Percentiles rank a stretch among this genome's conserved stretches.
These are phyloP conservation scores for Cyaniris semiargus DNA, from an alignment of 2,888 invertebrate species.

Conservation along the genomic window DNA sequence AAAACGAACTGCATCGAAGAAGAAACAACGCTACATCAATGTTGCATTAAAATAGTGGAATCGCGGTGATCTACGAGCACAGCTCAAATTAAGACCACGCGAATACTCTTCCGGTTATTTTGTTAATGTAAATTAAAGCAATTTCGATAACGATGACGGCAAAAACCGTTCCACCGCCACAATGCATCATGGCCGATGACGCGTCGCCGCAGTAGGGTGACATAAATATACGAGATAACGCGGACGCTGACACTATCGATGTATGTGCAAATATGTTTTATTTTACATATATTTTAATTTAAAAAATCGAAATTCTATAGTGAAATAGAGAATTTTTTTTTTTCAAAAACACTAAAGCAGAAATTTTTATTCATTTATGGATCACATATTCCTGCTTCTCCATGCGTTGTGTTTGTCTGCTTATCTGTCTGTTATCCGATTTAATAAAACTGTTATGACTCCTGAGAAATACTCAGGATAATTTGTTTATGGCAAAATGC, in stretches of 20 bases:
- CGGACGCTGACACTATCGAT: conserved; percentile 34
- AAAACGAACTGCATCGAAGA: too few species aligned
- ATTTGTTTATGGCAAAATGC: too few species aligned
- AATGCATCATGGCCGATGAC: conserved; percentile 39
- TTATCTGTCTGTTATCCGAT: too few species aligned
- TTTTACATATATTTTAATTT: not conserved
- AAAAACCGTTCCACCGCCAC: conserved; percentile 35
- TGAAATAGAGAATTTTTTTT: not conserved
- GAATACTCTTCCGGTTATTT: not conserved
- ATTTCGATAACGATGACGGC: conserved; percentile 8
- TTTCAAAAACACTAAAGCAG: too few species aligned
- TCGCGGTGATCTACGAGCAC: not conserved
- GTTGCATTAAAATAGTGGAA: not conserved
- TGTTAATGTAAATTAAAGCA: conserved; percentile 11
- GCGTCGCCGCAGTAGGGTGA: conserved; percentile 34
- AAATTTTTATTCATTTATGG: too few species aligned
- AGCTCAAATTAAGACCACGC: not conserved
- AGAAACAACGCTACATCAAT: too few species aligned
- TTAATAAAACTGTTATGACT: too few species aligned
- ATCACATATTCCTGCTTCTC: too few species aligned
- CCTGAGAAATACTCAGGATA: too few species aligned
- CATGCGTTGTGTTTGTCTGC: too few species aligned
- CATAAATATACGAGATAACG: conserved; percentile 43
- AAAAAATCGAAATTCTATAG: not conserved
- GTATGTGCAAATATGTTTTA: not conserved